Evolutionary conservation across 2,797 vertebrate genomes (phyloP), one percentile per base, ranked within the genome.

Genomic region (Peromyscus eremicus): DNA sequence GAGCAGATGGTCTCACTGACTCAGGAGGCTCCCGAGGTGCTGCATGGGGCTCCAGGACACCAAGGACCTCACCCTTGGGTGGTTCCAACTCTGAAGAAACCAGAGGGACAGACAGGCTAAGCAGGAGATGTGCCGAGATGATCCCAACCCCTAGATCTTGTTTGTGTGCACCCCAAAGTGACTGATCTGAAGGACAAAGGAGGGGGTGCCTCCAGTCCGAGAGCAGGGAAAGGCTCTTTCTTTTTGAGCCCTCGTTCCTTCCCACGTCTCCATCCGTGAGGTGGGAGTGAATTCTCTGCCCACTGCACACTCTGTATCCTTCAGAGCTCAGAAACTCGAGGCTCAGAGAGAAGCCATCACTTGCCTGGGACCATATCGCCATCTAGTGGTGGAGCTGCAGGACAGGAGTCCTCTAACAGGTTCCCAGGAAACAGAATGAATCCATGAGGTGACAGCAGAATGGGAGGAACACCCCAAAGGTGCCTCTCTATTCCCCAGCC

Each of bases 61-160:
- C 81, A 0, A 95, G 96, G 16, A 10, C 75, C 2, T 97, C 97
- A 0, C 62, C 32, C 2, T 96, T 95, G 17, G 49, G 64, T 0
- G 32, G 97, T 83, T 98, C 98, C 96, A 93, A 97, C 98, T 98
- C 99, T 99, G 98, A 57, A 77, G 62, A 71, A 79, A 84, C 17
- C 82, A 97, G 73, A 87, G 1, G 19, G 37, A 64, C 11, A 19
- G 37, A 64, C 11, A 43, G 52, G 88, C 43, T 97, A 80, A 97
- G 71, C 43, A 10, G 73, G 25, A 86, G 29, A 29, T 83, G n/a
- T 2, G 11, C 2, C 25, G 13, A 34, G 5, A 25, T 52, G 60
- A 60, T 0, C 73, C 87, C 23, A 14, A 6, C 12, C 73, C 62
- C 23, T 10, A 34, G 16, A 0, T n/a, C 25, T 10, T 9, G 52